Base-by-base conservation (phyloP, 2,113 vertebrate genomes). In the Ictidomys tridecemlineatus region DNA sequence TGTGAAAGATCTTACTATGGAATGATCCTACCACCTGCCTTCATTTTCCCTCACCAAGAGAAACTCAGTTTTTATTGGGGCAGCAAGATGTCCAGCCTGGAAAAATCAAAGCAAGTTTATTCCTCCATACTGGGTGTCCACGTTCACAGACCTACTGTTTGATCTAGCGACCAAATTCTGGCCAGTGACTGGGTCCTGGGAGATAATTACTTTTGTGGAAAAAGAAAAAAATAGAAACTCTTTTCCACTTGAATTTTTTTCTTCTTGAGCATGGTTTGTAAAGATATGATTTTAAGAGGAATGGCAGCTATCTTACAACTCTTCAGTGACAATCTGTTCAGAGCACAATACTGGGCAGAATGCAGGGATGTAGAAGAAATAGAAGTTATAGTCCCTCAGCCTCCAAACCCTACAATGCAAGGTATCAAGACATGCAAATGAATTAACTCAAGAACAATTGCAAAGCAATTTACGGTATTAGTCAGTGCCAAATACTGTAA, bases 401-500 rank as follows among this genome's bases (percentile, higher is more conserved):
- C 73, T 67, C 72, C 80, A 91, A 39, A 34, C 13, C 37, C 67
- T 79, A 18, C 72, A 89, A 85, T 24, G 63, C 20, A 74, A 11
- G 69, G 56, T 42, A 24, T 76, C 76, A 88, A 95, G 32, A 69
- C 30, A 84, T 0, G 17, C 20, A 61, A 26, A 14, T 20, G 26
- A 85, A 92, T 93, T 85, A 94, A 85, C 76, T 74, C 61, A 72
- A 93, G 51, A 95, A 90, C 79, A 91, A 95, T 61, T 91, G 42
- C 39, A 84, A 73, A 79, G 72, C 70, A 73, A 74, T 69, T 76
- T 91, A 96, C 22, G 79, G 32, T 65, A 45, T 56, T 88, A 34
- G 24, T 80, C 85, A 45, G 37, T n/a, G 61, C 45, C 93, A 83
- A 88, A 83, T 91, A 86, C 12, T 1, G 0, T 8, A n/a, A 74